These are phyloP conservation scores for Ailuropoda melanoleuca DNA, from an alignment of 2,113 vertebrate genomes.

Conservation along the genomic window DNA sequence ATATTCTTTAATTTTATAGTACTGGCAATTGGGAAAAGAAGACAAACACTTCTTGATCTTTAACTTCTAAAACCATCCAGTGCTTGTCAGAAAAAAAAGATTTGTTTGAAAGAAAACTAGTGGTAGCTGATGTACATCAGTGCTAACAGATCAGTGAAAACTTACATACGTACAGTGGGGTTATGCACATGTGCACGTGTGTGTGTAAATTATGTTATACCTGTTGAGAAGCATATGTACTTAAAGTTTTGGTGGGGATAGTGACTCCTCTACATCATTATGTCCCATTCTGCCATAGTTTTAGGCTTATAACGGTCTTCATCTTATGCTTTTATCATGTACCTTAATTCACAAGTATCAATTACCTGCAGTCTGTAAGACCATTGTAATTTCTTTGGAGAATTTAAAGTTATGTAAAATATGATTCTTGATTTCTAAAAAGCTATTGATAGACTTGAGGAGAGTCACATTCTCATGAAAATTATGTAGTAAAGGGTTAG, in stretches of 20 bases:
- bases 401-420: slow-evolving; percentile 8
- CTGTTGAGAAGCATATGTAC: neutral
- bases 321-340: neutral
- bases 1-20: neutral
- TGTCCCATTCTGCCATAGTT: neutral
- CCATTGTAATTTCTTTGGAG: neutral
- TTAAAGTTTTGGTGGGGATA: neutral
- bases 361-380: neutral
- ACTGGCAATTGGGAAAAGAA: neutral
- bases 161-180: neutral
- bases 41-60: neutral
- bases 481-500: neutral
- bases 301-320: neutral
- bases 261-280: neutral
- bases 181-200: neutral
- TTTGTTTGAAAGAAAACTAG: neutral
- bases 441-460: neutral
- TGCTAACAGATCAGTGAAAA: neutral
- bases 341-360: neutral
- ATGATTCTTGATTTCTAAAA: neutral
- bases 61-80: neutral
- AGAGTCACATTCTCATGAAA: neutral
- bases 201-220: neutral
- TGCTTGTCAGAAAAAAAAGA: slow-evolving; percentile 10
- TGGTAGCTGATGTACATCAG: neutral